Percentiles rank a stretch among this genome's conserved stretches.
phyloP scores from a whole-genome alignment of 2,888 invertebrate species.

The Ctena decussata region DNA sequence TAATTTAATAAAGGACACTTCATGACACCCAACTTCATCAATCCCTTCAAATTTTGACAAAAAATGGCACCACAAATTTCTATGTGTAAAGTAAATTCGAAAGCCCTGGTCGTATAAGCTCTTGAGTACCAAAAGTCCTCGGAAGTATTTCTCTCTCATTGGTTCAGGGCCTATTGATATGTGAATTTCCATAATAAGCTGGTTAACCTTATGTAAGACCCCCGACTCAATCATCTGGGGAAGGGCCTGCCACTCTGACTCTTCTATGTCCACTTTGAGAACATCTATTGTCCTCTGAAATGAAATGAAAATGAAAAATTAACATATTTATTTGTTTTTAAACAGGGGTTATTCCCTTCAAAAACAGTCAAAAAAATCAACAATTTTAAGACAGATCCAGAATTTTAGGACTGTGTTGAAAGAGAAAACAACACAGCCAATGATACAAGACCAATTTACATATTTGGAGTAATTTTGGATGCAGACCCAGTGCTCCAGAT shows the following conservation, averaged over 20 bases:
- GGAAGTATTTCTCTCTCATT: constrained; percentile 68
- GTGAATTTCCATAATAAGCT: constrained; percentile 77
- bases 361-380: no score
- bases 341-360: no score
- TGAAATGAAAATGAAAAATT: no score
- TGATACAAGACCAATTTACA: no score
- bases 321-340: no score
- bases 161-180: constrained; percentile 73
- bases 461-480: no score
- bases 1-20: constrained; percentile 65
- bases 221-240: constrained; percentile 69
- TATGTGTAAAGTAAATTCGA: constrained; percentile 75
- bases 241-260: constrained; percentile 78
- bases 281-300: constrained; percentile 72
- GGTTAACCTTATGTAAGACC: constrained; percentile 63
- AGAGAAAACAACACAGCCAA: no score
- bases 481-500: no score
- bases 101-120: constrained; percentile 74
- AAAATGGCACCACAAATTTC: constrained; percentile 76
- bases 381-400: no score
- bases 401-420: no score
- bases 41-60: constrained; percentile 68
- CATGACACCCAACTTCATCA: constrained; percentile 73
- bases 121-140: constrained; percentile 70
- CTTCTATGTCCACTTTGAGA: constrained; percentile 79